Conservation (phyloP, 2,888 invertebrate species). For the Heliconius ethilla region DNA sequence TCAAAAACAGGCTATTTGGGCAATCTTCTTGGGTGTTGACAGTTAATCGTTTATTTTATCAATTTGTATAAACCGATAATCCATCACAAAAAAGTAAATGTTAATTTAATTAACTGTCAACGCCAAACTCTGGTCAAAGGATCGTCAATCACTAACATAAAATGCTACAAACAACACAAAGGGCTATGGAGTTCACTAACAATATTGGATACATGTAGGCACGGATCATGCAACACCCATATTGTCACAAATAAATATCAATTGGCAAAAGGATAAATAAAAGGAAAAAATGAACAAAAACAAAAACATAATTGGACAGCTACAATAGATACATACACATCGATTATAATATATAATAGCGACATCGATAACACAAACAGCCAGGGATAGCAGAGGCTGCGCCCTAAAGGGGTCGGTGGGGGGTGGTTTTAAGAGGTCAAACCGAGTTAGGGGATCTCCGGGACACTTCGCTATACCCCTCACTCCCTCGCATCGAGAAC, state of each 20-base stretch:
- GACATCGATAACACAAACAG: conserved; percentile 80
- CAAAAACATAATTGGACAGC: conserved; percentile 64
- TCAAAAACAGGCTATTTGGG: conserved; percentile 65
- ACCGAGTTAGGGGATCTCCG: conserved; percentile 78
- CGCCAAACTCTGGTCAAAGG: conserved; percentile 63
- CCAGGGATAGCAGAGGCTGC: conserved; percentile 82
- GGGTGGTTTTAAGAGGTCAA: conserved; percentile 74
- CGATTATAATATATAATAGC: conserved; percentile 64
- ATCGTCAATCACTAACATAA: conserved; percentile 64
- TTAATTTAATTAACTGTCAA: conserved; percentile 72
- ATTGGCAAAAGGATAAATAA: conserved; percentile 56
- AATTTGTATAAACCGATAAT: conserved; percentile 33
- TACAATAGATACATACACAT: conserved; percentile 77
- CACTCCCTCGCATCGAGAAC: conserved; percentile 82
- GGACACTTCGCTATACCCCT: conserved; percentile 81
- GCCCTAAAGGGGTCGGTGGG: conserved; percentile 72
- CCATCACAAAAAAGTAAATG: background rate
- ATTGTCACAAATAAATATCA: conserved; percentile 59
- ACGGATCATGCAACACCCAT: conserved; percentile 81
- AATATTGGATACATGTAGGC: conserved; percentile 77
- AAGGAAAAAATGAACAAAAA: conserved; percentile 51
- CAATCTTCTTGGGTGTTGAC: conserved; percentile 67
- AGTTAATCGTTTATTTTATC: conserved; percentile 60
- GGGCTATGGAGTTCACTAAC: conserved; percentile 77
- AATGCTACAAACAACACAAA: conserved; percentile 79